Evolutionary conservation across 2,113 vertebrate species (phyloP), one percentile per base, ranked within the genome.

Genomic region (Calonectris borealis): DNA sequence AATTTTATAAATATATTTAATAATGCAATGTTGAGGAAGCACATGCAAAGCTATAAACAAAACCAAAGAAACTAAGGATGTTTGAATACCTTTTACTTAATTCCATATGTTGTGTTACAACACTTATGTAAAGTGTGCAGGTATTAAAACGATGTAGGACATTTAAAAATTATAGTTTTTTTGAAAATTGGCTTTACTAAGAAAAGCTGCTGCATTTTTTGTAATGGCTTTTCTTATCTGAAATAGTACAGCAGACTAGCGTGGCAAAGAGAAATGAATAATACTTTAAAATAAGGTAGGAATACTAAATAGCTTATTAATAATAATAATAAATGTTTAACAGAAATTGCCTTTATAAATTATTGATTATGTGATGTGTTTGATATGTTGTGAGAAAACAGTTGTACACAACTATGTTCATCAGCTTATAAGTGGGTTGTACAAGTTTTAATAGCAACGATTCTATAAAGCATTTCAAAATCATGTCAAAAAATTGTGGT

Each of bases 141-240:
- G 40, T 80, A 14, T 27, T 84, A 88, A 95, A 94, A 78, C 40
- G 5, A 61, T 11, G 11, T 18, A 27, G 6, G 27, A 34, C 9
- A 22, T 76, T 69, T 84, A 31, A 78, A 83, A 81, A 77, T 10
- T 54, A 75, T 9, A 9, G 46, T 8, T 46, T 46, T 46, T 46
- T 46, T 82, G 36, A 94, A 95, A 97, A 91, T 16, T 77, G 76
- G 19, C 57, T 93, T 94, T 78, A 95, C 25, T 70, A 75, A 73
- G 86, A 68, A 82, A 49, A 78, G 9, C n/a, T 90, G 46, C 42
- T 94, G 65, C n/a, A 38, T 27, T 95, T 97, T 82, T 87, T 86
- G 32, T 73, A 88, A 93, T 70, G 46, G 21, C 38, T 96, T 65
- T 94, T 76, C 90, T 94, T 97, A 71, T 92, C 90, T 94, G 52